Evolutionary conservation across 2,888 invertebrate genomes (phyloP), one percentile per base, ranked within the genome.

Genomic region (Limenitis camilla): DNA sequence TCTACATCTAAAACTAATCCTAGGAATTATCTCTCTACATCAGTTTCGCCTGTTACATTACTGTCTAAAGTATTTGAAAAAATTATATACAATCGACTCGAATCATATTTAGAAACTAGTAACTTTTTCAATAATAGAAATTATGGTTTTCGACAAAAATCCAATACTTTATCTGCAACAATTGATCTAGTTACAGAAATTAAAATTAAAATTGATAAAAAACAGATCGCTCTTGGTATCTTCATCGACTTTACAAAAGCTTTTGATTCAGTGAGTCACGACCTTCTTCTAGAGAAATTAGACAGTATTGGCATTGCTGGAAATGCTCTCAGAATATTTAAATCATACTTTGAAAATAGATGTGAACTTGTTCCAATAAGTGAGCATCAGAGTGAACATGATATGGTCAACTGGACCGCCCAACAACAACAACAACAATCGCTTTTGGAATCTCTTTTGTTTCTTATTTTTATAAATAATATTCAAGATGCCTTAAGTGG

Each of bases 11-110:
- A 50, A 49, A 49, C 49, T 7, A 58, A 62, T 30, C 59, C 60
- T 0, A 19, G 53, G 1, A 62, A 62, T 9, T 61, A 62, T 31
- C 44, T 59, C 2, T 60, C 61, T 0, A 35, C 56, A 4, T 56
- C 58, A 5, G 61, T 61, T 6, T 40, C 45, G 8, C 35, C 40
- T 50, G 10, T 19, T 2, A 19, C 3, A 19, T 19, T 19, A 36
- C 7, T 19, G 49, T 44, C 49, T 28, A 49, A 52, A 49, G 49
- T 52, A 6, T 35, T 51, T 33, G 46, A 60, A 41, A 50, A 40
- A 35, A 29, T 53, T 33, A 6, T 49, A 38, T 42, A 52, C 19
- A 41, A n/a, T 4, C 32, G 44, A 31, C 32, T 50, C 8, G 5
- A 31, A 2, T n/a, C 6, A 9, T 44, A 43, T n/a, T 35, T 52